Conservation (phyloP, 2,888 invertebrate species). For the Drosophila borborema region DNA sequence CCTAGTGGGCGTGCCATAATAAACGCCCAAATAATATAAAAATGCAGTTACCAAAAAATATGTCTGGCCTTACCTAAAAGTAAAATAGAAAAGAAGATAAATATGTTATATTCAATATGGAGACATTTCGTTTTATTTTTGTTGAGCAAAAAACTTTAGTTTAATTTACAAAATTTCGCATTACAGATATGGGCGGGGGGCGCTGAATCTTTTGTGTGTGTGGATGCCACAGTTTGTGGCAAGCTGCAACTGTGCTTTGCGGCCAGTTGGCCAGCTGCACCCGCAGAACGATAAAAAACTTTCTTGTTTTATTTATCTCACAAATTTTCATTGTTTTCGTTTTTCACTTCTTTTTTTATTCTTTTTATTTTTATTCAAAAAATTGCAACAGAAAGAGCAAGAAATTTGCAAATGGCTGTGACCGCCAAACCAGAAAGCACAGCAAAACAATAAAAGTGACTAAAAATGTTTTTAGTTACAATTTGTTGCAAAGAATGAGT, state of each 20-base stretch:
- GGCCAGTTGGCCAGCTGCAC: constrained; percentile 10
- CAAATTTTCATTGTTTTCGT: constrained; percentile 21
- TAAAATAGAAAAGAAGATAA: constrained; percentile 13
- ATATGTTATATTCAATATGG: constrained; percentile 43
- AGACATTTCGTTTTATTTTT: constrained; percentile 48
- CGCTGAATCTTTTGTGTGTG: constrained; percentile 7
- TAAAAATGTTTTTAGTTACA: constrained; percentile 29
- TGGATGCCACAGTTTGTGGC: constrained; percentile 21
- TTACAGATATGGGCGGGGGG: background rate
- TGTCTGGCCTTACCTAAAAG: constrained; percentile 56
- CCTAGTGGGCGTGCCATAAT: constrained; percentile 17
- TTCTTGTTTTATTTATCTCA: constrained; percentile 29
- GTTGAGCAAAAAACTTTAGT: constrained; percentile 31
- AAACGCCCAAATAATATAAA: constrained; percentile 5
- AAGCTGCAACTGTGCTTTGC: constrained; percentile 37
- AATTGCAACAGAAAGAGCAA: constrained; percentile 29
- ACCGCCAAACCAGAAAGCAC: constrained; percentile 34
- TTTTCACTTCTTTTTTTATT: constrained; percentile 7
- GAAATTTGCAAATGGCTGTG: constrained; percentile 34
- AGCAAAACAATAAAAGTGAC: constrained; percentile 28
- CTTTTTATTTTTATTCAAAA: constrained; percentile 4
- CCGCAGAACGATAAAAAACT: constrained; percentile 54
- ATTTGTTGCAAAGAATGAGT: background rate
- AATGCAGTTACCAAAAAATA: constrained; percentile 6
- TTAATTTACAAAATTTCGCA: constrained; percentile 46